Evolutionary conservation across 2,797 vertebrate species (phyloP).

Genomic region (Falco biarmicus): DNA sequence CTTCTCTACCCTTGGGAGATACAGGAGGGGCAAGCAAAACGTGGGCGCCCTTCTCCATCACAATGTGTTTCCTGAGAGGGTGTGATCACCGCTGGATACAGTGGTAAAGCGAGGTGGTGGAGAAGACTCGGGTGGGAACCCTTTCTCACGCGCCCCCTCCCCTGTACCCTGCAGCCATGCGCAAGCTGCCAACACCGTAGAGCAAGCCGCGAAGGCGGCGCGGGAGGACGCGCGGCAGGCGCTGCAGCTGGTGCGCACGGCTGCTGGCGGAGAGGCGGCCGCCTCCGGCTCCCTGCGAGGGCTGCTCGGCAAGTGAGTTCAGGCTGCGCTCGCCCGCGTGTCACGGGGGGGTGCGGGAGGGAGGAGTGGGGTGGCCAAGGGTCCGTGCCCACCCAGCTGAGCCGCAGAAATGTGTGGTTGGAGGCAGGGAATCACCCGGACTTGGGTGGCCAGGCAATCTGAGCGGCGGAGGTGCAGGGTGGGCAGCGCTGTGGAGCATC

Average conservation of each 20-base stretch:
- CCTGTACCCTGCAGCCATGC: conserved; percentile 79
- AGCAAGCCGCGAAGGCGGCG: conserved; percentile 66
- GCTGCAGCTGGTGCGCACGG: conserved; percentile 69
- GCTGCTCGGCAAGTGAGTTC: conserved; percentile 76
- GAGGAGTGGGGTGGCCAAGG: not conserved
- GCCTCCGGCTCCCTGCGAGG: not conserved
- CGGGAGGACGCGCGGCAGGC: conserved; percentile 73
- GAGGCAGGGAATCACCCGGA: not conserved
- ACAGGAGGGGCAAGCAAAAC: not conserved
- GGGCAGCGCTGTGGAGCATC: not conserved
- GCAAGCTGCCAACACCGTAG: conserved; percentile 71
- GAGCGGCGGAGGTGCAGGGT: not conserved
- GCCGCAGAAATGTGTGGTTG: not conserved
- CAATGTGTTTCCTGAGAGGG: fast-evolving
- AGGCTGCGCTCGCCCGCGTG: fast-evolving
- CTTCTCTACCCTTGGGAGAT: not conserved
- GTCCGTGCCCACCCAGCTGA: fast-evolving
- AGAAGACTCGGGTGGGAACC: fast-evolving
- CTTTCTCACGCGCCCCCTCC: not conserved
- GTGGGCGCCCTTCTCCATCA: fast-evolving
- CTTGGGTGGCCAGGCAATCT: fast-evolving
- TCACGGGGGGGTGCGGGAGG: fast-evolving
- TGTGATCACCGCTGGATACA: fast-evolving
- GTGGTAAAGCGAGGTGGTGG: fast-evolving
- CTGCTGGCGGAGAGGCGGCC: not conserved